Conservation (phyloP, 1,140 invertebrate genomes). For the Eupeodes corollae region DNA sequence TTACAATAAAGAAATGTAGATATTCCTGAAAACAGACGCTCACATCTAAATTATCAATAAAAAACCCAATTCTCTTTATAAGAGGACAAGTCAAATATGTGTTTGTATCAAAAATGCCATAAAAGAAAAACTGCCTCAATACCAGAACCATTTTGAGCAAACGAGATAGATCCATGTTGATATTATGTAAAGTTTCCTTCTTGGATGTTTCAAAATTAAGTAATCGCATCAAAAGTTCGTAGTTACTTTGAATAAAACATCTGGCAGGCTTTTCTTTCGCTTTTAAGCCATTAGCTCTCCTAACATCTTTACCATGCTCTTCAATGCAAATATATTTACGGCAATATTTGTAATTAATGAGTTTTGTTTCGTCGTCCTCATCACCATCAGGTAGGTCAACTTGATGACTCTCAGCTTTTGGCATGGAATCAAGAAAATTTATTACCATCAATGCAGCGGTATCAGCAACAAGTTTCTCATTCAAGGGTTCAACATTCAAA, state of each 20-base stretch:
- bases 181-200: constrained; percentile 8
- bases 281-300: not conserved
- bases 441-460: constrained; percentile 28
- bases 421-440: constrained; percentile 21
- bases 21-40: no score
- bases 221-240: constrained; percentile 26
- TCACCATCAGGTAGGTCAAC: constrained; percentile 10
- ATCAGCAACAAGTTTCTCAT: constrained; percentile 20
- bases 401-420: not conserved
- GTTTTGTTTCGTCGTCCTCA: not conserved
- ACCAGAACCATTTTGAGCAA: constrained; percentile 17
- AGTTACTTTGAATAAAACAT: constrained; percentile 23
- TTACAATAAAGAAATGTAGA: no score
- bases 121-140: constrained; percentile 21
- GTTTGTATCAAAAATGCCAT: constrained; percentile 22
- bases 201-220: constrained; percentile 15
- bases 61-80: constrained; percentile 28
- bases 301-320: constrained; percentile 1
- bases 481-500: constrained; percentile 21
- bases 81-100: constrained; percentile 19
- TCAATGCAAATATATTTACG: constrained; percentile 19
- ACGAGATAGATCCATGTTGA: constrained; percentile 15
- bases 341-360: constrained; percentile 24
- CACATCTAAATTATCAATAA: constrained; percentile 19
- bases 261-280: not conserved